These are phyloP conservation scores for Syncerus caffer DNA, from an alignment of 2,797 vertebrate genomes.

Conservation along the genomic window DNA sequence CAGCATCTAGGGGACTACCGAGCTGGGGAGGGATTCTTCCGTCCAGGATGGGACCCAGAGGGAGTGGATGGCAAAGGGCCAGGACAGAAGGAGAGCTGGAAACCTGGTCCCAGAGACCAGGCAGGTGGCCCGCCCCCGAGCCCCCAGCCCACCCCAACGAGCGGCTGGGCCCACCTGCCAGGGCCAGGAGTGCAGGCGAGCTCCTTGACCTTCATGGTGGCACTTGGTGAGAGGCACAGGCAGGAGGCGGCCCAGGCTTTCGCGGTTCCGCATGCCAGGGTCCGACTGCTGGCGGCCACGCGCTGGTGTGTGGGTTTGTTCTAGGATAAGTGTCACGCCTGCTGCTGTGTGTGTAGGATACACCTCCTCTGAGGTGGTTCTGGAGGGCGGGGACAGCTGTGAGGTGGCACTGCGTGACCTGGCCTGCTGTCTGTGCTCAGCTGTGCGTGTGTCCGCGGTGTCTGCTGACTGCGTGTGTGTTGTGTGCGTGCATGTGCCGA, in stretches of 20 bases:
- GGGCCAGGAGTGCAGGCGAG: rapidly evolving
- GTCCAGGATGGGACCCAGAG: not conserved
- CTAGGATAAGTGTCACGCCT: not conserved
- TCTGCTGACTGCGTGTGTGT: not conserved
- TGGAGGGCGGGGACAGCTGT: not conserved
- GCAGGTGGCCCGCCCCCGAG: not conserved
- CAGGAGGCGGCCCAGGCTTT: not conserved
- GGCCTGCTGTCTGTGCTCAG: not conserved
- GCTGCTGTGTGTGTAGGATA: not conserved
- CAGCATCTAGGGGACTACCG: not conserved
- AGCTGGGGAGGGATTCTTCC: not conserved
- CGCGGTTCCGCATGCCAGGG: not conserved
- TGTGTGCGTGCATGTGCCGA: not conserved
- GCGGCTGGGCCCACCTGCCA: rapidly evolving
- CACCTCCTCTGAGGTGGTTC: not conserved
- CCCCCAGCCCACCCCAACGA: not conserved
- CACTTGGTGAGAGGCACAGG: not conserved
- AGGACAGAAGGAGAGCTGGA: rapidly evolving
- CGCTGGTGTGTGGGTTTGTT: not conserved
- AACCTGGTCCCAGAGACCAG: not conserved
- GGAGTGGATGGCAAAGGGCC: not conserved
- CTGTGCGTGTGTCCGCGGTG: not conserved
- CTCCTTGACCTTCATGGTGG: not conserved
- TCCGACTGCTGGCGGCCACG: not conserved
- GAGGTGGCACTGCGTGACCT: not conserved